Evolutionary conservation across 2,113 vertebrate species (phyloP), one percentile per base, ranked within the genome.

Genomic region (Origma solitaria): DNA sequence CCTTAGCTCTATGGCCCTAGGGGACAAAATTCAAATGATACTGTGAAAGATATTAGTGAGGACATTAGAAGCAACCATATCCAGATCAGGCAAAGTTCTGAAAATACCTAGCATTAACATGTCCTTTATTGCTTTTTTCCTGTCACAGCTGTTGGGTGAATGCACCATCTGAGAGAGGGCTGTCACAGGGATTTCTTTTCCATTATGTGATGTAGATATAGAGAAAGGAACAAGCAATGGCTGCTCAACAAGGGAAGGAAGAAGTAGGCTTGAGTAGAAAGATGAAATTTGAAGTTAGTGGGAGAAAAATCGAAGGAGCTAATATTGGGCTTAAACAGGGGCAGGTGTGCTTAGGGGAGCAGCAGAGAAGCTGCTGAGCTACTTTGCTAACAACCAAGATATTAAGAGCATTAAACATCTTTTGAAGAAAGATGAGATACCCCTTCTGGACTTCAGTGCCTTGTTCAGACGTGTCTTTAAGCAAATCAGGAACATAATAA

Each of bases 111-210:
- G 13, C 33, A 38, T 58, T 88, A 69, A 18, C 14, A 21, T 80
- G 24, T n/a, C 38, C 42, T 83, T 77, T 88, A 90, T 88, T 94
- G 79, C 47, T 86, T 93, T 94, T 81, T 64, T 90, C 10, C 80
- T 35, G 75, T 90, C 82, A 58, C 27, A 92, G 45, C 71, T 94
- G 33, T 73, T 82, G 88, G 30, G 24, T 66, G 56, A 92, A 54
- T 2, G 2, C 8, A 27, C 11, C 23, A 54, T 45, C 31, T 61
- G 45, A 73, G 71, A 86, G 23, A 21, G 45, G 38, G 30, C 38
- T 90, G 58, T 51, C 64, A 83, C 23, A 13, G 76, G 68, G 68
- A 70, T 79, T 72, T 95, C 15, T 72, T 72, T 90, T 85, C 45
- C 56, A 58, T 54, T 81, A 56, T 40, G 11, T 49, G 17, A n/a